Evolutionary conservation across 64 coral and sea anemone genomes (phyloP), one percentile per base, ranked within the genome.

Genomic region (Acropora yongei): DNA sequence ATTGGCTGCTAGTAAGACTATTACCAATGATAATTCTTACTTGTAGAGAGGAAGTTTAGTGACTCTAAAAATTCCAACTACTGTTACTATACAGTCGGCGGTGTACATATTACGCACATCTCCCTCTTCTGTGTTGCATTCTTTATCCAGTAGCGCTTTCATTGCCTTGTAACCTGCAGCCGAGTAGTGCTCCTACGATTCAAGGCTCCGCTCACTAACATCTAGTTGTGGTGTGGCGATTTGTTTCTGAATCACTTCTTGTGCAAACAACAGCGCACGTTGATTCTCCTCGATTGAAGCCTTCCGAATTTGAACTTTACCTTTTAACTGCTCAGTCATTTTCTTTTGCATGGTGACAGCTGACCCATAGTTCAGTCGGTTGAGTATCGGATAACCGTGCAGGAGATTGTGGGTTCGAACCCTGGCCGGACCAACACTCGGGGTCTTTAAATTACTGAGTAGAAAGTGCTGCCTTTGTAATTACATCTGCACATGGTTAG

Each of bases 321-420:
- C 44, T 58, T 88, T 72, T 72, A 88, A 55, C 19, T 88, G 86
- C 9, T 43, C 44, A 39, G 49, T 73, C 84, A 87, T 87, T 53
- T 87, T 87, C 0, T 19, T n/a, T 75, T 87, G 84, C n/a, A 87
- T 30, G 48, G 20, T 3, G 12, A 49, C 30, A 30, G 30, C 30
- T 30, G 30, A 30, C 30, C 30, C 30, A 30, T 30, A 30, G 30
- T 30, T 30, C 30, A 30, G 30, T 30, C 30, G 30, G 30, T 30
- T 30, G 30, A 30, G 30, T 30, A 30, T 30, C 30, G 30, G 30
- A 30, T 30, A 30, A 30, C 30, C 30, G 30, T 30, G 30, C 30
- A 30, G 30, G 30, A 30, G 30, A 30, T 30, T 0, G 30, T 30
- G 30, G 30, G 30, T 30, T 30, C 30, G 30, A 30, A 30, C 30